Conservation (phyloP, 2,888 invertebrate genomes). For the Cylindroiulus punctatus region DNA sequence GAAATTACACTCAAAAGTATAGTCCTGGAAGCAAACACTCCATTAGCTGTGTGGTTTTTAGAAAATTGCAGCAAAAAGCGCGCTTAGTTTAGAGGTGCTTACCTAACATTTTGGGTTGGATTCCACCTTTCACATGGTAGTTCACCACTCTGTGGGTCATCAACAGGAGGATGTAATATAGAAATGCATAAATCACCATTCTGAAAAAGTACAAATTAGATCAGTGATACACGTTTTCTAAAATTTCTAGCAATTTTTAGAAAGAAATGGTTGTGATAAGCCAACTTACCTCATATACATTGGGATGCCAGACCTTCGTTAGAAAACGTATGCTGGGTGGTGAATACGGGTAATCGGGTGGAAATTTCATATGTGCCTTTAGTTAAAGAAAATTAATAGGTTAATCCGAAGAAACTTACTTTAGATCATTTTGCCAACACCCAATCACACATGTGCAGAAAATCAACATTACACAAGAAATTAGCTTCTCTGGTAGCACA, state of each 20-base stretch:
- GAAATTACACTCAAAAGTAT: slow-evolving; percentile 98
- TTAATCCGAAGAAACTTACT: not conserved
- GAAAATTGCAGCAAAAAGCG: not conserved
- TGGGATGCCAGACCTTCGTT: slow-evolving; percentile 99
- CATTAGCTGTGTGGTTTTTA: not conserved
- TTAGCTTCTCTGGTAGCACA: not conserved
- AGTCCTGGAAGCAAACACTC: slow-evolving; percentile 73
- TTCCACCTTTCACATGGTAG: slow-evolving; percentile 99
- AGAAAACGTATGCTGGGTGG: slow-evolving; percentile 97
- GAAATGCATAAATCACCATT: slow-evolving; percentile 99
- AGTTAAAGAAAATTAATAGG: slow-evolving; percentile 64
- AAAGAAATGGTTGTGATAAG: not conserved
- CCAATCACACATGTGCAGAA: not conserved
- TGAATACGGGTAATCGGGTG: slow-evolving; percentile 97
- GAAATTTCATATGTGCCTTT: slow-evolving; percentile 99
- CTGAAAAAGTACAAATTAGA: slow-evolving; percentile 69
- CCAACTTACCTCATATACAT: slow-evolving; percentile 95
- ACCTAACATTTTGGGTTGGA: slow-evolving; percentile 97
- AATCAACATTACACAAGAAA: not conserved
- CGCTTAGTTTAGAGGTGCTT: slow-evolving; percentile 57
- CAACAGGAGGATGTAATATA: slow-evolving; percentile 97
- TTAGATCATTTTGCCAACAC: not conserved
- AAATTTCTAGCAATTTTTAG: not conserved
- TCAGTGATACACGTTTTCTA: not conserved
- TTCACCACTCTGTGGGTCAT: slow-evolving; percentile 99